Evolutionary conservation across 2,888 invertebrate species (phyloP).

Genomic region (Andrena minutula): DNA sequence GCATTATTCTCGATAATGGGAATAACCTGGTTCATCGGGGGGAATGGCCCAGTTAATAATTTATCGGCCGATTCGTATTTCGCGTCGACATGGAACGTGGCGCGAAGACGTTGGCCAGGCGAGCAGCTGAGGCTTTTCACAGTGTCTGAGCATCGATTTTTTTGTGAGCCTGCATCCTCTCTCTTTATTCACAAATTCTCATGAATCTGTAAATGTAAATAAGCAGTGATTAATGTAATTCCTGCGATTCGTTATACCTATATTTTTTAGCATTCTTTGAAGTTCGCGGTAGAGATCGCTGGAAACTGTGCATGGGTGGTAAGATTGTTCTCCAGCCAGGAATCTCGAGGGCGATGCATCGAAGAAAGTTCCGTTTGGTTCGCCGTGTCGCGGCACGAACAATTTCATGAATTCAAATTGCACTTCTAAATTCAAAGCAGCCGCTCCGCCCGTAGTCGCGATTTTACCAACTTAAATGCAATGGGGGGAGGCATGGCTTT

Average conservation of each 20-base stretch:
- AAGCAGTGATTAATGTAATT: too few species aligned
- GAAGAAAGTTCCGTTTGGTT: conserved; percentile 5
- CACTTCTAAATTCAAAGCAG: conserved; percentile 41
- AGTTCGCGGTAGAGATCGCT: not conserved
- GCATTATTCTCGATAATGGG: conserved; percentile 20
- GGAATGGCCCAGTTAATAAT: conserved; percentile 25
- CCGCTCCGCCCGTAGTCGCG: not conserved
- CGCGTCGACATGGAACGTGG: not conserved
- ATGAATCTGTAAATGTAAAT: too few species aligned
- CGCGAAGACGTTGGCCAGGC: not conserved
- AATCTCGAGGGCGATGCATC: conserved; percentile 1
- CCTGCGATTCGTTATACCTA: too few species aligned
- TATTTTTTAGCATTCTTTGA: not conserved
- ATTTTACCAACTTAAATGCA: conserved; percentile 38
- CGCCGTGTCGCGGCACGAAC: conserved; percentile 10
- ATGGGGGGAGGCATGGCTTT: conserved; percentile 17
- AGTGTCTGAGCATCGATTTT: not conserved
- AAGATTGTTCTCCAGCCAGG: not conserved
- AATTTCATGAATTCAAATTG: conserved; percentile 39
- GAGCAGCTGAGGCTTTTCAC: not conserved
- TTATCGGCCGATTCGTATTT: conserved; percentile 11
- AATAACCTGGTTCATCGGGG: conserved; percentile 16
- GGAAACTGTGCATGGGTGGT: not conserved
- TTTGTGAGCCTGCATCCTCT: too few species aligned
- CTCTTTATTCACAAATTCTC: too few species aligned